Percentiles rank a stretch among this genome's conserved stretches.
Conservation (phyloP, 2,888 invertebrate species). For the Bombylius discolor region DNA sequence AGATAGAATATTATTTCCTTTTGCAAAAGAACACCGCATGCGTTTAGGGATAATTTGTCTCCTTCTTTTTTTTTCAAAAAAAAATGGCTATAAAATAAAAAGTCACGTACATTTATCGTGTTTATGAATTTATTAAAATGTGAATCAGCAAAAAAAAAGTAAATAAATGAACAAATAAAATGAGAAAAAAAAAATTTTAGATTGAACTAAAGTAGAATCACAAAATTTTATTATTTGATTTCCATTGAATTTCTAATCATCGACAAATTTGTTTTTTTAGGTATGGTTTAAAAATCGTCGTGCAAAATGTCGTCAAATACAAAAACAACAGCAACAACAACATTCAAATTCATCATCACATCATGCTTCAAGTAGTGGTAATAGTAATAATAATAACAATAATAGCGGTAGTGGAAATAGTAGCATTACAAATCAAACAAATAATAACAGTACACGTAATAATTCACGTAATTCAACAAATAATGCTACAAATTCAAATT, state of each 20-base stretch:
- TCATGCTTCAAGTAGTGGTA: background rate
- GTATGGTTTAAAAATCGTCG: conserved; percentile 96
- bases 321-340: conserved; percentile 40
- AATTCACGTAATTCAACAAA: background rate
- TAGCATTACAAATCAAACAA: background rate
- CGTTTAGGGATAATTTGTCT: too few relatives aligned
- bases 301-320: conserved; percentile 79
- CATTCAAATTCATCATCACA: background rate
- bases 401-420: conserved; percentile 10
- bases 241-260: too few relatives aligned
- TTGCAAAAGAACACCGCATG: too few relatives aligned
- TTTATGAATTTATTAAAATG: conserved; percentile 1
- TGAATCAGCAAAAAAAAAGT: too few relatives aligned
- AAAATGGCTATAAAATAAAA: background rate
- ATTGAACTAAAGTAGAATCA: too few relatives aligned
- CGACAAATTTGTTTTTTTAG: conserved; percentile 37
- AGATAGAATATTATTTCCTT: too few relatives aligned
- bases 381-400: conserved; percentile 5
- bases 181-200: too few relatives aligned
- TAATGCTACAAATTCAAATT: conserved; percentile 7
- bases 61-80: too few relatives aligned
- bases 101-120: conserved; percentile 9
- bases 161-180: too few relatives aligned
- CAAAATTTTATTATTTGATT: too few relatives aligned
- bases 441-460: background rate